phyloP scores from a whole-genome alignment of 2,797 vertebrate genomes.

The Nyctalus aviator region DNA sequence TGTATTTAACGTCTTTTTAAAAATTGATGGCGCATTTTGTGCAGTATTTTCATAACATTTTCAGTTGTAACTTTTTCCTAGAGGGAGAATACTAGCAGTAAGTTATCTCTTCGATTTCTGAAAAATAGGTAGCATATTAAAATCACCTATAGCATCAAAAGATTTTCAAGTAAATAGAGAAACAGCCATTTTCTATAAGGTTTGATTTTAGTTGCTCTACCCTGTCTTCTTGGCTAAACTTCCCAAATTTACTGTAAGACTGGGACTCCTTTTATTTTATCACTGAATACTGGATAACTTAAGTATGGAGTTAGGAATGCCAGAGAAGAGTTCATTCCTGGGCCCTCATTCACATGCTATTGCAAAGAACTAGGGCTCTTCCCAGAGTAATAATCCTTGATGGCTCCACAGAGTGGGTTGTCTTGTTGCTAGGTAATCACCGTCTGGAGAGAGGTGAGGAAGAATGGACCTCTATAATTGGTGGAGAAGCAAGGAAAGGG shows the following conservation, averaged over 20 bases:
- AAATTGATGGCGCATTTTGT: conserved; percentile 13
- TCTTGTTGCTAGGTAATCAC: neutral
- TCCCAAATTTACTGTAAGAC: neutral
- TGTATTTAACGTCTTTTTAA: conserved; percentile 56
- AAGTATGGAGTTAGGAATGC: neutral
- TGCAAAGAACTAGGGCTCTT: neutral
- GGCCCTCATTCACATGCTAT: neutral
- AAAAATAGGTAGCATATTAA: neutral
- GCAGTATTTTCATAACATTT: conserved; percentile 24
- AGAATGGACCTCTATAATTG: neutral
- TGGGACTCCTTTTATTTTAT: neutral
- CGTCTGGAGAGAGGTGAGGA: neutral
- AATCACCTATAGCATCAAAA: neutral
- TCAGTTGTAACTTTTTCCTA: neutral
- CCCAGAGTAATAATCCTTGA: neutral
- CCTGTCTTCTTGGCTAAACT: neutral
- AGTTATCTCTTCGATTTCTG: conserved; percentile 11
- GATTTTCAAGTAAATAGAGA: neutral
- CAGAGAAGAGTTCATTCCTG: neutral
- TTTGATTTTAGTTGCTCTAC: neutral
- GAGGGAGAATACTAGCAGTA: neutral
- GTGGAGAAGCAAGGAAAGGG: neutral
- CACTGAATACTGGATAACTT: neutral
- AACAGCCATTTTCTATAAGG: neutral
- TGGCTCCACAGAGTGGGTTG: neutral